A percentile compares a stretch with the other conserved stretches of the same genome.
These are phyloP conservation scores for Pseudois nayaur DNA, from an alignment of 2,113 vertebrate species.

Conservation along the genomic window DNA sequence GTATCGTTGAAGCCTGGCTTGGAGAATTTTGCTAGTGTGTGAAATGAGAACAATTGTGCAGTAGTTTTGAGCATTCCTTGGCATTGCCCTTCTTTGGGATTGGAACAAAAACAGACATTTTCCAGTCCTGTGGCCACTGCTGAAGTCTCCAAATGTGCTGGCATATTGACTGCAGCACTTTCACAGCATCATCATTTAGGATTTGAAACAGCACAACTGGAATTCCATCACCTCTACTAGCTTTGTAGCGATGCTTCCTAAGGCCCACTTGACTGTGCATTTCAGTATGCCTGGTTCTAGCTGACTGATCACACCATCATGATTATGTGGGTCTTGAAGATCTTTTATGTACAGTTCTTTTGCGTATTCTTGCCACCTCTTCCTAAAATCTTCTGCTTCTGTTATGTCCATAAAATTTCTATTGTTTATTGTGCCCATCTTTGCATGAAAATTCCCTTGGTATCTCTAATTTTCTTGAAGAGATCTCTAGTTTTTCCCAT, in stretches of 20 bases:
- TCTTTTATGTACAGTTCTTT: background rate
- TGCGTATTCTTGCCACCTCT: background rate
- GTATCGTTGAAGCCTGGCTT: background rate
- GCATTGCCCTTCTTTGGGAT: background rate
- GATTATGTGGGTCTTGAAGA: background rate
- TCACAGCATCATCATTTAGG: background rate
- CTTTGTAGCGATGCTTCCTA: background rate
- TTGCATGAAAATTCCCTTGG: background rate
- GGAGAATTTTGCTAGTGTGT: background rate
- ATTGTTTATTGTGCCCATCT: background rate
- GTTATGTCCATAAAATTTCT: background rate
- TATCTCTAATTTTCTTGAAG: background rate
- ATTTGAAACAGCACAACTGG: background rate
- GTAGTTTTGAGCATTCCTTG: background rate
- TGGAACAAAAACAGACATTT: background rate
- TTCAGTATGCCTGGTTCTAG: background rate
- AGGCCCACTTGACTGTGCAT: background rate
- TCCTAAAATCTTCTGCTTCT: background rate
- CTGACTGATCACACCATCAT: background rate
- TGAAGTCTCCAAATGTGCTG: background rate
- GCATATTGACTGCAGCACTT: background rate
- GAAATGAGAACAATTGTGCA: background rate
- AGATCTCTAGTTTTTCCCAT: background rate
- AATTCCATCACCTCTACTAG: background rate
- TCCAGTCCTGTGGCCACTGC: background rate